Conservation (phyloP, 2,888 invertebrate species). For the Sycophila texana region DNA sequence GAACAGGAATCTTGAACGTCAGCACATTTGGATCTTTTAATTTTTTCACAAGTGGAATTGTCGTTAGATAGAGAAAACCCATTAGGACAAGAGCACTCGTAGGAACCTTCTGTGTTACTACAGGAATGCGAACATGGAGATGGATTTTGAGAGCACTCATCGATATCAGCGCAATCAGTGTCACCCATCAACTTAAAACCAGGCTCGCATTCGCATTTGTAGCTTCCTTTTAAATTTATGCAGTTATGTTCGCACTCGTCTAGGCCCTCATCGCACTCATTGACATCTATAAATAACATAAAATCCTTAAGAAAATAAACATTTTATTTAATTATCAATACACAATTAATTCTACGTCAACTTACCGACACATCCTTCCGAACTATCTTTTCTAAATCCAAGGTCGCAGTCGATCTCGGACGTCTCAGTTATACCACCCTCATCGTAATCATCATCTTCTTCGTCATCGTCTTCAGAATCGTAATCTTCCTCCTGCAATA, state of each 20-base stretch:
- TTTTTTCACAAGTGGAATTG: constrained; percentile 61
- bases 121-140: constrained; percentile 68
- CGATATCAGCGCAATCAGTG: constrained; percentile 67
- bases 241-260: constrained; percentile 79
- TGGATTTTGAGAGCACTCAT: constrained; percentile 68
- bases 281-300: constrained; percentile 74
- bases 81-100: constrained; percentile 76
- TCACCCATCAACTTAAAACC: constrained; percentile 72
- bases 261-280: constrained; percentile 77
- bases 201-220: constrained; percentile 79
- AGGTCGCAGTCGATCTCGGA: constrained; percentile 68
- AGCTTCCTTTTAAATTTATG: constrained; percentile 77
- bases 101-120: constrained; percentile 67
- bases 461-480: constrained; percentile 67
- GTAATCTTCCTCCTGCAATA: constrained; percentile 67
- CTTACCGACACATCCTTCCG: constrained; percentile 75
- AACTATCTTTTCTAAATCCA: constrained; percentile 76
- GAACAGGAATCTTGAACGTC: constrained; percentile 63
- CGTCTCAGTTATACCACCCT: constrained; percentile 67
- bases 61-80: constrained; percentile 68
- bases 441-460: constrained; percentile 63
- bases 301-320: not conserved
- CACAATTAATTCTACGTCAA: constrained; percentile 6
- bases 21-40: constrained; percentile 63
- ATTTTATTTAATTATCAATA: not conserved